phyloP scores from a whole-genome alignment of 2,797 vertebrate species.

The Myoxocephalus aenaeus region DNA sequence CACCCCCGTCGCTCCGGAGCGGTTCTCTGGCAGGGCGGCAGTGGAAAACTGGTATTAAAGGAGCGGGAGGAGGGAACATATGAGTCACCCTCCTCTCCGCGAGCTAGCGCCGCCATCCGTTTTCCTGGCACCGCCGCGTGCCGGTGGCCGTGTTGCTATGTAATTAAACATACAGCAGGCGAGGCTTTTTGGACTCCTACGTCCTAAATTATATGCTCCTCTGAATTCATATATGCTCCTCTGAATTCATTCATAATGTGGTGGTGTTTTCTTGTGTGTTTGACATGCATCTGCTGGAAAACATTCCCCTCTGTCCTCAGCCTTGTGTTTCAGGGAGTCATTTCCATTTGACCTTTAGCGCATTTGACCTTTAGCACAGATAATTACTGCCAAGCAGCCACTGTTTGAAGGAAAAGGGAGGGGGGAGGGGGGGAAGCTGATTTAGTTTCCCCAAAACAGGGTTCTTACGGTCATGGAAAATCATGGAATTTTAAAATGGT shows the following conservation, averaged over 20 bases:
- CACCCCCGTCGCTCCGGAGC: slow-evolving; percentile 24
- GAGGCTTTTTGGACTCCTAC: slow-evolving; percentile 44
- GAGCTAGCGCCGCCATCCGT: slow-evolving; percentile 36
- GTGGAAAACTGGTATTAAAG: slow-evolving; percentile 69
- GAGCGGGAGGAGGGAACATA: slow-evolving; percentile 65
- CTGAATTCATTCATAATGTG: slow-evolving; percentile 49
- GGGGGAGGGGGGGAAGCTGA: neutral
- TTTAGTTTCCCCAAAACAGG: neutral
- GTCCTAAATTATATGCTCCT: slow-evolving; percentile 59
- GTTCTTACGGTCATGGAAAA: too few relatives aligned
- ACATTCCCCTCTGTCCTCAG: slow-evolving; percentile 2
- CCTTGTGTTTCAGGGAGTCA: slow-evolving; percentile 33
- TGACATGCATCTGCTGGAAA: neutral
- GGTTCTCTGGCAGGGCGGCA: slow-evolving; percentile 61
- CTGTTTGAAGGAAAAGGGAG: neutral
- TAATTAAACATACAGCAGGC: slow-evolving; percentile 69
- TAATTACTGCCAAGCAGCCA: slow-evolving; percentile 26
- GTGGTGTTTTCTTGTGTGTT: slow-evolving; percentile 4
- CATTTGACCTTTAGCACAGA: slow-evolving; percentile 49
- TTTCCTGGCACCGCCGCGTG: slow-evolving; percentile 43
- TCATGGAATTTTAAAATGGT: too few relatives aligned
- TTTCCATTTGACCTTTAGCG: slow-evolving; percentile 53
- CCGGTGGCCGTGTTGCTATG: slow-evolving; percentile 72
- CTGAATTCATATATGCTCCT: slow-evolving; percentile 46
- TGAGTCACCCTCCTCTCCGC: slow-evolving; percentile 66